phyloP scores from a whole-genome alignment of 2,113 vertebrate genomes.

The Tamias sibiricus region DNA sequence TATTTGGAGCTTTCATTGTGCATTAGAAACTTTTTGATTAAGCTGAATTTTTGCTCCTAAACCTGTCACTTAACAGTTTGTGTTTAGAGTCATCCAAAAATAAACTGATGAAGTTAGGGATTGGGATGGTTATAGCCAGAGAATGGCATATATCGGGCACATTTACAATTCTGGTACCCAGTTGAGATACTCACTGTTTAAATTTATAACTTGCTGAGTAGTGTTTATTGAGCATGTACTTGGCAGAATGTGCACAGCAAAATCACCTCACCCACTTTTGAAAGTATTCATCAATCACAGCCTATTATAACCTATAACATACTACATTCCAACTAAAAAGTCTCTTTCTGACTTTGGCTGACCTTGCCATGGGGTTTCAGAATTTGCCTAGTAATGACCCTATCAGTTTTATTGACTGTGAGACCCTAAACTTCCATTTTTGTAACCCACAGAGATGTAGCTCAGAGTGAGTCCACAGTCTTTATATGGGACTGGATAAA shows the following conservation, averaged over 20 bases:
- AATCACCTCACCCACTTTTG: not conserved
- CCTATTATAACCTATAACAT: not conserved
- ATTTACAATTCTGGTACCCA: not conserved
- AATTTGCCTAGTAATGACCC: not conserved
- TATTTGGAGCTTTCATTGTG: not conserved
- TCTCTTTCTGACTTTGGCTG: not conserved
- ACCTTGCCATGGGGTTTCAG: not conserved
- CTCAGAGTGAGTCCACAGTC: not conserved
- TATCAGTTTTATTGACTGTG: not conserved
- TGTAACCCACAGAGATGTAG: not conserved
- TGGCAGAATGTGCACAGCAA: not conserved
- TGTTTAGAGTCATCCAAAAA: not conserved
- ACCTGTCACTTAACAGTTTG: not conserved
- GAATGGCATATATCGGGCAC: not conserved
- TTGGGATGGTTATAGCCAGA: not conserved
- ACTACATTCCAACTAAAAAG: conserved; percentile 40
- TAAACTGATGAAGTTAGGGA: not conserved
- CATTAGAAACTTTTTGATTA: not conserved
- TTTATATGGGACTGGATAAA: not conserved
- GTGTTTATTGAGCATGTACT: not conserved
- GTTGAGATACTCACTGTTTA: conserved; percentile 12
- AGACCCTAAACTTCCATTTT: not conserved
- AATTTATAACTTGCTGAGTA: not conserved
- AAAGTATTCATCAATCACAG: conserved; percentile 28
- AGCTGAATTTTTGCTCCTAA: not conserved